Evolutionary conservation across 2,113 vertebrate species (phyloP).

Genomic region (Epinephelus moara): DNA sequence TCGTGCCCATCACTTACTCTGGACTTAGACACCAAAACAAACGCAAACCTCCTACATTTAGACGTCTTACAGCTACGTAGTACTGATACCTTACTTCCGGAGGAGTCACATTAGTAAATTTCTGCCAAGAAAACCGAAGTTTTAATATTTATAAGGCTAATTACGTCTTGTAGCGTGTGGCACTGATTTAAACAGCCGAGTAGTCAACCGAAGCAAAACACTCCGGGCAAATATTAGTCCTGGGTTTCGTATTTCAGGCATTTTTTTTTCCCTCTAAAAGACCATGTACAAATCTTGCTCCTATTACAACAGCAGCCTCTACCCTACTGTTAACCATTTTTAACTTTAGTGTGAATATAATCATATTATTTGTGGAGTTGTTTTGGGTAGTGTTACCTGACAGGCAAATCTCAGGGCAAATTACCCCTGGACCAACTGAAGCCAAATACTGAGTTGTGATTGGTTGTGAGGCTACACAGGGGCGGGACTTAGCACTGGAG

Average conservation of each 20-base stretch:
- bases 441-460: slow-evolving; percentile 45
- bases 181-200: slow-evolving; percentile 51
- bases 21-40: not conserved
- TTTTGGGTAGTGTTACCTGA: not conserved
- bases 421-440: not conserved
- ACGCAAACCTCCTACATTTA: not conserved
- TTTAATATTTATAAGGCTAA: slow-evolving; percentile 28
- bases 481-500: slow-evolving; percentile 41
- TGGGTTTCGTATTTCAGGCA: slow-evolving; percentile 31
- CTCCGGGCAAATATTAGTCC: accelerated
- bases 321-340: accelerated
- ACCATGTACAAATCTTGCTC: accelerated
- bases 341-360: accelerated
- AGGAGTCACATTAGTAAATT: not conserved
- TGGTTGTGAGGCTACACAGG: slow-evolving; percentile 47
- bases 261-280: not conserved
- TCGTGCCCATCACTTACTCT: not conserved
- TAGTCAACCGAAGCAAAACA: not conserved
- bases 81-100: not conserved
- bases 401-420: not conserved
- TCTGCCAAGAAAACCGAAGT: accelerated
- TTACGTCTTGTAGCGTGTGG: slow-evolving; percentile 18
- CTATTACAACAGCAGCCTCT: accelerated
- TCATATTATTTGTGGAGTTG: not conserved
- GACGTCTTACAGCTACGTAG: not conserved